phyloP scores from a whole-genome alignment of 2,113 vertebrate species.

The Pseudorectes ferrugineus region DNA sequence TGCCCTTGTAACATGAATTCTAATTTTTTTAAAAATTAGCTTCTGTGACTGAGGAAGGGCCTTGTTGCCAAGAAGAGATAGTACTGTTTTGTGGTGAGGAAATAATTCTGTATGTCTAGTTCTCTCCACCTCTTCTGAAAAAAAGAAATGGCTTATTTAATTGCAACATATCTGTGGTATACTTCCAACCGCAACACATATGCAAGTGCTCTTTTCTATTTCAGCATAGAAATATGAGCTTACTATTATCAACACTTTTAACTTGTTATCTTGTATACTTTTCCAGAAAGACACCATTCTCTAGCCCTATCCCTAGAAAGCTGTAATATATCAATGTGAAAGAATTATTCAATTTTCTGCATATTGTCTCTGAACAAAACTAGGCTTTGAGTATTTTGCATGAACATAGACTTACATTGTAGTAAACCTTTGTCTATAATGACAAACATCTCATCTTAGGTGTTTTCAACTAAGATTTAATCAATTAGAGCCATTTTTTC shows the following conservation, averaged over 20 bases:
- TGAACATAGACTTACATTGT: background rate
- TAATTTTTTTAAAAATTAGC: background rate
- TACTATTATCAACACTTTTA: background rate
- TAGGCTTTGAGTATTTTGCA: background rate
- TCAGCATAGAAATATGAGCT: background rate
- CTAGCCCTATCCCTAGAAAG: background rate
- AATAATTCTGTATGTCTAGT: background rate
- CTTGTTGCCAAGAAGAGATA: background rate
- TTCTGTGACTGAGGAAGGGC: background rate
- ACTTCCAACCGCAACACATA: too few species aligned
- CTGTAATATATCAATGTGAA: background rate
- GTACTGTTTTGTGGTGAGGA: background rate
- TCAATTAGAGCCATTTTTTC: background rate
- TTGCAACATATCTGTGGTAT: too few species aligned
- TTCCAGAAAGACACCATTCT: background rate
- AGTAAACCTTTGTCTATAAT: background rate
- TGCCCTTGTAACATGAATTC: background rate
- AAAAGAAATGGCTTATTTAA: background rate
- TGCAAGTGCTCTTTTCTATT: background rate
- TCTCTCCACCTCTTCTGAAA: background rate
- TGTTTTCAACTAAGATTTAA: constrained; percentile 27
- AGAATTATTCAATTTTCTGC: background rate
- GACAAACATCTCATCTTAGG: background rate
- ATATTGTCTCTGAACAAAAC: background rate
- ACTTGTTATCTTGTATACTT: background rate